Evolutionary conservation across 2,888 invertebrate species (phyloP).

Genomic region (Cabera pusaria): DNA sequence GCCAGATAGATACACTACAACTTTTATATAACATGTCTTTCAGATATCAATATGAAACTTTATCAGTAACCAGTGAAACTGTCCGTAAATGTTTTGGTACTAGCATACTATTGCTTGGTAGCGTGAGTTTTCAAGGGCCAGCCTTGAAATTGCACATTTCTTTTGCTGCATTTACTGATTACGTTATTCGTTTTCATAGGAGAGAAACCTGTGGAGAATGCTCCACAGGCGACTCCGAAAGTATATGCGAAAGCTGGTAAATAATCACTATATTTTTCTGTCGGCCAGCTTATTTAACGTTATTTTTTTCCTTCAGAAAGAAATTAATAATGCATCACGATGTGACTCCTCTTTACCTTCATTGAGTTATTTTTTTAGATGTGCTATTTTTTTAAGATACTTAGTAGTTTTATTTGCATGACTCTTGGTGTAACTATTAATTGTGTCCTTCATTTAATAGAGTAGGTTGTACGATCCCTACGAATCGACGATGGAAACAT

Average conservation of each 20-base stretch:
- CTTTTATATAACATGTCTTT: too few relatives aligned
- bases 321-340: constrained; percentile 1
- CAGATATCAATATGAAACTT: too few relatives aligned
- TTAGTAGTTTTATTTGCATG: constrained; percentile 5
- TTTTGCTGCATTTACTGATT: constrained; percentile 14
- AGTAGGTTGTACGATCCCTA: too few relatives aligned
- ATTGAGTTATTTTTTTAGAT: not conserved
- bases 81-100: too few relatives aligned
- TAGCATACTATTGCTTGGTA: constrained; percentile 14
- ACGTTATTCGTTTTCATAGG: constrained; percentile 17
- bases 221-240: constrained; percentile 22
- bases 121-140: constrained; percentile 2
- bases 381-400: not conserved
- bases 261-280: constrained; percentile 7
- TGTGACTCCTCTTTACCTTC: not conserved
- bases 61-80: too few relatives aligned
- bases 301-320: too few relatives aligned
- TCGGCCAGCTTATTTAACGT: constrained; percentile 9
- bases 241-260: constrained; percentile 13
- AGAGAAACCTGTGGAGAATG: constrained; percentile 19
- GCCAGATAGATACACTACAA: too few relatives aligned
- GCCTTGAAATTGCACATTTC: constrained; percentile 6
- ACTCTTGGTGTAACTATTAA: too few relatives aligned
- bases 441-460: too few relatives aligned
- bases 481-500: too few relatives aligned